Percentiles rank a stretch among this genome's conserved stretches.
Conservation (phyloP, 1,140 invertebrate genomes). For the Xylocopa sonorina region DNA sequence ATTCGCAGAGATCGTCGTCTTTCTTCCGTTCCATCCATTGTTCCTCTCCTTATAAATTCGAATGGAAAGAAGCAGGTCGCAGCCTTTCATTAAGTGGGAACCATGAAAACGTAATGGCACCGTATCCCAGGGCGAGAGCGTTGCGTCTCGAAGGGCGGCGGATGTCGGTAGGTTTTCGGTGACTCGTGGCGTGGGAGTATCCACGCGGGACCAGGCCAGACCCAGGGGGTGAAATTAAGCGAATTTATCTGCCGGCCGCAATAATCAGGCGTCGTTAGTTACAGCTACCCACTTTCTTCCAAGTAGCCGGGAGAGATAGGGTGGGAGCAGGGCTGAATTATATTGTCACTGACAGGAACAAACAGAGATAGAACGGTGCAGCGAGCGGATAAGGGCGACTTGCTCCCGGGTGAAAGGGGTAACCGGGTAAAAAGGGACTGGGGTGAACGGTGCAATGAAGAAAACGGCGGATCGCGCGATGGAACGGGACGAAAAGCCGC, state of each 20-base stretch:
- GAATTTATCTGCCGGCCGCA: slow-evolving; percentile 70
- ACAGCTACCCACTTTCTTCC: slow-evolving; percentile 20
- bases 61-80: neutral
- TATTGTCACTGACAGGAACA: slow-evolving; percentile 27
- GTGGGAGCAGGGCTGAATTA: neutral
- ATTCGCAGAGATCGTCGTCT: neutral
- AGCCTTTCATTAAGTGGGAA: slow-evolving; percentile 34
- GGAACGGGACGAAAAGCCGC: slow-evolving; percentile 37
- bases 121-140: too few species aligned
- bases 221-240: slow-evolving; percentile 66
- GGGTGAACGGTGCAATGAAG: neutral
- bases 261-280: slow-evolving; percentile 73
- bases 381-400: slow-evolving; percentile 27
- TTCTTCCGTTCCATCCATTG: neutral
- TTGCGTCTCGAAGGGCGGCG: neutral
- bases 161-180: slow-evolving; percentile 7
- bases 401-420: slow-evolving; percentile 4
- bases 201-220: slow-evolving; percentile 35
- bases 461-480: neutral
- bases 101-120: neutral
- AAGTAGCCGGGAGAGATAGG: slow-evolving; percentile 3
- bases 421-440: neutral
- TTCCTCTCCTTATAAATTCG: neutral
- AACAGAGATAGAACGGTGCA: slow-evolving; percentile 27
- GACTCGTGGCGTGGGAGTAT: slow-evolving; percentile 1